Conservation (phyloP, 2,113 vertebrate genomes). For the Genyomyrus donnyi region DNA sequence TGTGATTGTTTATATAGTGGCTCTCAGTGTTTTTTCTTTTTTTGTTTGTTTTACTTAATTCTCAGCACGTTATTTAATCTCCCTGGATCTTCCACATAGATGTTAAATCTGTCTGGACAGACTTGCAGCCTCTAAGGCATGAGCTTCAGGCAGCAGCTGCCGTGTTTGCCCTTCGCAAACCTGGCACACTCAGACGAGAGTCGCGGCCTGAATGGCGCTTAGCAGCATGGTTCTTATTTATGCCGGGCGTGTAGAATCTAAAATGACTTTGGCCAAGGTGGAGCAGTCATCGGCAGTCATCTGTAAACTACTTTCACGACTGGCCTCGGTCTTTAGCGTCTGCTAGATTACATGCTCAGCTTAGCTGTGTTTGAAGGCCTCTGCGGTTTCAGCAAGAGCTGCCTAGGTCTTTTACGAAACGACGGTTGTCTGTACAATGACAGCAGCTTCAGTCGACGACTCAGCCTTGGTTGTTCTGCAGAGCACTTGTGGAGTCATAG, state of each 20-base stretch:
- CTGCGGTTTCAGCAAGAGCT: not conserved
- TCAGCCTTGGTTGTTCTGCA: not conserved
- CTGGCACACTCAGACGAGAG: not conserved
- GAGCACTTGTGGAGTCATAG: not conserved
- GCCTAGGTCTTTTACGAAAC: not conserved
- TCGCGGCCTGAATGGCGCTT: not conserved
- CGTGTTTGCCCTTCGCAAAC: not conserved
- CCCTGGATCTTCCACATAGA: not conserved
- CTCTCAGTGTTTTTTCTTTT: not conserved
- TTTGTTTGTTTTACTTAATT: constrained; percentile 4
- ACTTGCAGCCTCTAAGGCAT: not conserved
- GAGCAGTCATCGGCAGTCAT: not conserved
- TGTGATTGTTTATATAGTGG: not conserved
- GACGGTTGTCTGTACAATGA: not conserved
- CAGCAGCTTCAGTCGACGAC: not conserved
- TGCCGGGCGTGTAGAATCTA: not conserved
- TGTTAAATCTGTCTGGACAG: not conserved
- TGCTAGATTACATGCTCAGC: not conserved
- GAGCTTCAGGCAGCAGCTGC: not conserved
- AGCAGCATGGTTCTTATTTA: not conserved
- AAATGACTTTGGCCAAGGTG: constrained; percentile 7
- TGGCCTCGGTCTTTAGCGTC: not conserved
- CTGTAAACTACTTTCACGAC: not conserved
- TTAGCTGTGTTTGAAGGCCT: not conserved
- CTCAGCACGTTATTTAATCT: not conserved